These are phyloP conservation scores for Piscicola geometra DNA, from an alignment of 2,888 invertebrate species.

Conservation along the genomic window DNA sequence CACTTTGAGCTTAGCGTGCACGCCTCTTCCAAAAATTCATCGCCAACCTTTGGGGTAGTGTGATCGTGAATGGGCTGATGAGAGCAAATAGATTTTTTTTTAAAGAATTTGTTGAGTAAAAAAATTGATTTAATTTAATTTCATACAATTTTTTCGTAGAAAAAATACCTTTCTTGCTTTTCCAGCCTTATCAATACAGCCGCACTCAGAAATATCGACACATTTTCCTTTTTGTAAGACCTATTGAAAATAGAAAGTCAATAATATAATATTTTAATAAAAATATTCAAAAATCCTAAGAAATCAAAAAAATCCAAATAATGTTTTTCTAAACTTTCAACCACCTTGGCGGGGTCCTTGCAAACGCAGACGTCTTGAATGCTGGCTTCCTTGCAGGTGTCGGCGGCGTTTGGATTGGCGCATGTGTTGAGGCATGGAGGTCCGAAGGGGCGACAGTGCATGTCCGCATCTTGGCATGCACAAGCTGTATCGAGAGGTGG, in stretches of 20 bases:
- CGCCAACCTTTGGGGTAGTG: neutral
- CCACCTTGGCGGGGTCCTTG: slow-evolving; percentile 9
- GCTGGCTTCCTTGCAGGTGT: neutral
- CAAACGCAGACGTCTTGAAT: slow-evolving; percentile 15
- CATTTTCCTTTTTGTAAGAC: neutral
- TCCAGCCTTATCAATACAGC: slow-evolving; percentile 5
- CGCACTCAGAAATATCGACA: neutral
- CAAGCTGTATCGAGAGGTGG: slow-evolving; percentile 12
- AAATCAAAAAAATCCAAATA: no score
- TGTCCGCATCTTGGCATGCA: slow-evolving; percentile 16
- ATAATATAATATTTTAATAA: no score
- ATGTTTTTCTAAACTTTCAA: neutral
- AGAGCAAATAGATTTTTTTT: no score
- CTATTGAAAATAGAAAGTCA: neutral
- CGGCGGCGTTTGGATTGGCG: neutral
- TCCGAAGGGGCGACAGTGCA: slow-evolving; percentile 7
- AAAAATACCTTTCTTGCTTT: neutral
- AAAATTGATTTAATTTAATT: no score
- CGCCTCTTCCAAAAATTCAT: neutral
- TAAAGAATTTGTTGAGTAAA: no score
- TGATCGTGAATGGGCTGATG: no score
- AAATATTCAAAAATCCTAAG: no score
- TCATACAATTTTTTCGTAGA: neutral
- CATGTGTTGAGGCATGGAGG: slow-evolving; percentile 22
- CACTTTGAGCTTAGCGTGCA: neutral